Evolutionary conservation across 2,888 invertebrate species (phyloP).

Genomic region (Pyralis farinalis): DNA sequence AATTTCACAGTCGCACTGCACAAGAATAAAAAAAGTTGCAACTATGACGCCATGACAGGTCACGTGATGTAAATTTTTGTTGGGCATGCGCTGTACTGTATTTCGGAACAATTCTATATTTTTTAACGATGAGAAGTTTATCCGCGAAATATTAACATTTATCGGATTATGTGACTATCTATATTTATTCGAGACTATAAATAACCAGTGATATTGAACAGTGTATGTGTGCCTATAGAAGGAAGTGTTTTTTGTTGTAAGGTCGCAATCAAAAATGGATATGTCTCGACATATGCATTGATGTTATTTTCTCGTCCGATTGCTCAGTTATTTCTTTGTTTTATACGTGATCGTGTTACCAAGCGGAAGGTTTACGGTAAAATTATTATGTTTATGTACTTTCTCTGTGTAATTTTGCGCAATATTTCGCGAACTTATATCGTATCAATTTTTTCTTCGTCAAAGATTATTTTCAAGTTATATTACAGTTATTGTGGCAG

Average conservation of each 20-base stretch:
- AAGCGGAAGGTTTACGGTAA: constrained; percentile 10
- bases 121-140: constrained; percentile 59
- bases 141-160: constrained; percentile 39
- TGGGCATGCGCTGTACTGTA: constrained; percentile 73
- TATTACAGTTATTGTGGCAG: no score
- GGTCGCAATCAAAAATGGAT: constrained; percentile 65
- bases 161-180: constrained; percentile 34
- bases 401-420: constrained; percentile 8
- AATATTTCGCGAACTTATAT: constrained; percentile 5
- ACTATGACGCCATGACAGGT: constrained; percentile 76
- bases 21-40: constrained; percentile 9
- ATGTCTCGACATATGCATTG: constrained; percentile 33
- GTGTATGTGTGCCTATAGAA: constrained; percentile 47
- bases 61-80: constrained; percentile 80
- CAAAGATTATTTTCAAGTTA: no score
- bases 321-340: constrained; percentile 46
- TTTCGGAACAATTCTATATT: constrained; percentile 68
- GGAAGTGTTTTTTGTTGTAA: constrained; percentile 57
- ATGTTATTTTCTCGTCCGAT: constrained; percentile 49
- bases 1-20: not conserved
- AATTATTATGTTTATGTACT: constrained; percentile 11
- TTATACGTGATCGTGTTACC: constrained; percentile 26
- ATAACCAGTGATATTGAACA: constrained; percentile 30
- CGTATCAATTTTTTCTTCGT: not conserved
- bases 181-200: constrained; percentile 28